Conservation (phyloP, 2,888 invertebrate genomes). For the Epistrophe eligans region DNA sequence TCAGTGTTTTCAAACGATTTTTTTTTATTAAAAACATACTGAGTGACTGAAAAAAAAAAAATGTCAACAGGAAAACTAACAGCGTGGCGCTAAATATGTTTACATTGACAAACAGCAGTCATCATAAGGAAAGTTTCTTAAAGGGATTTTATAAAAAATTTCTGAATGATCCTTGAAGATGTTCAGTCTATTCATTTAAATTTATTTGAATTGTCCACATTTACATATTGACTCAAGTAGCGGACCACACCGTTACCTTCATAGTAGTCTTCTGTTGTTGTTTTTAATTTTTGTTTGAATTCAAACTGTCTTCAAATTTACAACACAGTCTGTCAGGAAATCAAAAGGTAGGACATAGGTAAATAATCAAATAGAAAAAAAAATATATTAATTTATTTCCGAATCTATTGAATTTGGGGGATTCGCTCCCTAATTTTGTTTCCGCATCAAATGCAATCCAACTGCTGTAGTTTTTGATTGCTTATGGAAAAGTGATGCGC, state of each 20-base stretch:
- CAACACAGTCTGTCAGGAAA: conserved; percentile 47
- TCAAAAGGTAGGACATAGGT: conserved; percentile 46
- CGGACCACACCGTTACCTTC: conserved; percentile 62
- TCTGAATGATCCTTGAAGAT: conserved; percentile 46
- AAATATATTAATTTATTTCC: conserved; percentile 34
- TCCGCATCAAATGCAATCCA: conserved; percentile 49
- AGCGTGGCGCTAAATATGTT: conserved; percentile 54
- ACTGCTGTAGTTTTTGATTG: conserved; percentile 58
- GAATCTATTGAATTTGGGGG: conserved; percentile 30
- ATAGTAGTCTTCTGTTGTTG: conserved; percentile 12
- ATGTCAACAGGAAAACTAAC: conserved; percentile 15
- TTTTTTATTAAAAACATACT: conserved; percentile 10
- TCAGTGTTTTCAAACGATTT: conserved; percentile 22
- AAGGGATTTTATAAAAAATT: conserved; percentile 40
- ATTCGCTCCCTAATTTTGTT: conserved; percentile 6
- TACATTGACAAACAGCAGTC: conserved; percentile 48
- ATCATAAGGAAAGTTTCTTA: background rate
- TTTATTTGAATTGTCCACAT: conserved; percentile 23
- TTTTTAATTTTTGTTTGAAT: conserved; percentile 2
- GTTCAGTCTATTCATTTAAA: conserved; percentile 19
- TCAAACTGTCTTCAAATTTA: background rate
- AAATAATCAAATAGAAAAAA: background rate
- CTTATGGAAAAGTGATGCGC: conserved; percentile 32
- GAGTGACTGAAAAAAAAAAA: no score
- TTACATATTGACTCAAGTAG: conserved; percentile 45